A percentile compares a stretch with the other conserved stretches of the same genome.
Evolutionary conservation across 2,888 invertebrate genomes (phyloP).

Genomic region (Epsilonema sp.): DNA sequence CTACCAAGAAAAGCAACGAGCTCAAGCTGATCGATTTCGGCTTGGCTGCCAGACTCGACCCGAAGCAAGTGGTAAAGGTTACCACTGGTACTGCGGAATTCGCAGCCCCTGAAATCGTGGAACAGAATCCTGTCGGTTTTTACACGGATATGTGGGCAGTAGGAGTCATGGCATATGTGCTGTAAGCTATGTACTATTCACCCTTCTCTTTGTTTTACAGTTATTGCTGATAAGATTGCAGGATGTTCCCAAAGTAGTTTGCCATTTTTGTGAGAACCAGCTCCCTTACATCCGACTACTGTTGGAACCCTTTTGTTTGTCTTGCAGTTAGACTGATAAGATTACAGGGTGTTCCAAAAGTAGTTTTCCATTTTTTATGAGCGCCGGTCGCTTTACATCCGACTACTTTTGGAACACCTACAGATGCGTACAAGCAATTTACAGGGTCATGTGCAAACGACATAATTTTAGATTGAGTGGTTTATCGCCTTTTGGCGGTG

Average conservation of each 20-base stretch:
- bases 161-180: slow-evolving; percentile 88
- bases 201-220: slow-evolving; percentile 2
- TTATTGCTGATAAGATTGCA: slow-evolving; percentile 64
- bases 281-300: background rate
- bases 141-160: slow-evolving; percentile 99
- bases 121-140: slow-evolving; percentile 93
- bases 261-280: background rate
- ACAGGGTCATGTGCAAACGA: too few relatives aligned
- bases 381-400: too few relatives aligned
- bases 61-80: slow-evolving; percentile 94
- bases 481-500: slow-evolving; percentile 93
- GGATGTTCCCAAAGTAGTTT: slow-evolving; percentile 43
- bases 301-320: slow-evolving; percentile 2
- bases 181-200: slow-evolving; percentile 51
- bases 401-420: too few relatives aligned
- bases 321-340: too few relatives aligned
- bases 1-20: slow-evolving; percentile 76
- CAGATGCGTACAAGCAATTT: too few relatives aligned
- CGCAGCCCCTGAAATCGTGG: slow-evolving; percentile 96
- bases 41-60: slow-evolving; percentile 89
- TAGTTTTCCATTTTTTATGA: too few relatives aligned
- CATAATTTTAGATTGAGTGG: slow-evolving; percentile 66
- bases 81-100: slow-evolving; percentile 85
- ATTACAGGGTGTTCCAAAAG: too few relatives aligned
- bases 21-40: slow-evolving; percentile 98